These are phyloP conservation scores for Anastrepha ludens DNA, from an alignment of 1,140 invertebrate genomes.

Conservation along the genomic window DNA sequence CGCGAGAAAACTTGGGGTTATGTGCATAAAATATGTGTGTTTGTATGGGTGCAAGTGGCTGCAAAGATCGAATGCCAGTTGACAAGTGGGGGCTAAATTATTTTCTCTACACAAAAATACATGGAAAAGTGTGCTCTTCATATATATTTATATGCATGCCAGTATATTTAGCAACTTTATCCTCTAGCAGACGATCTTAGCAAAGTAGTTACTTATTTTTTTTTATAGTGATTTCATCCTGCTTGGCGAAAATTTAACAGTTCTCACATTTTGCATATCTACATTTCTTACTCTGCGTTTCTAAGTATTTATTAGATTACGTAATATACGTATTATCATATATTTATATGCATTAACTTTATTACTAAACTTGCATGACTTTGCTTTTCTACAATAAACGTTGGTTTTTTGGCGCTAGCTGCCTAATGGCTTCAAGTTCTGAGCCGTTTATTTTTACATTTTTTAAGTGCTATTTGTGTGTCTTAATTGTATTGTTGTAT, in stretches of 20 bases:
- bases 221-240: neutral
- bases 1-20: neutral
- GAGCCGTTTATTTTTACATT: neutral
- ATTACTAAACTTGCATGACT: neutral
- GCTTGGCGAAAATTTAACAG: no score
- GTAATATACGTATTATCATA: neutral
- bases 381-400: neutral
- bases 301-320: no score
- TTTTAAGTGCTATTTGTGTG: neutral
- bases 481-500: neutral
- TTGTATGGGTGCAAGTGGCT: no score
- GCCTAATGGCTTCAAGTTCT: neutral
- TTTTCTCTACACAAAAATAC: no score
- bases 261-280: no score
- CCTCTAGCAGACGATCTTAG: slow-evolving; percentile 17
- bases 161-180: neutral
- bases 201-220: neutral
- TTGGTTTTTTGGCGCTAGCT: slow-evolving; percentile 9
- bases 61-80: neutral
- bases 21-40: neutral
- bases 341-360: neutral
- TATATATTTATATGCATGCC: neutral
- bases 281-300: no score
- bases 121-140: neutral
- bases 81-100: neutral